phyloP scores from a whole-genome alignment of 2,113 vertebrate species.

The Electrona antarctica region DNA sequence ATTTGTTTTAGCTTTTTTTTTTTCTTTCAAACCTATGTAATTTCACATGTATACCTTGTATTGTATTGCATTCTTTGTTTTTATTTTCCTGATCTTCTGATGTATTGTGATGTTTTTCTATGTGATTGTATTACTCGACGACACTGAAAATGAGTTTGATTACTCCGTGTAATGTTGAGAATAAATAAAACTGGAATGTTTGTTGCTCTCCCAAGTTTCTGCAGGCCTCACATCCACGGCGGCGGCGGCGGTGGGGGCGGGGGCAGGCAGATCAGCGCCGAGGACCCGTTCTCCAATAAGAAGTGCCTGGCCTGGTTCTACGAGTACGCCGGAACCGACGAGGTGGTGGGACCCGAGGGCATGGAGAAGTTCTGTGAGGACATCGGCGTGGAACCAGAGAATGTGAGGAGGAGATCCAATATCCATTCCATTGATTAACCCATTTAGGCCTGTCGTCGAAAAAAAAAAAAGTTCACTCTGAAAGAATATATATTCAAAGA shows the following conservation, averaged over 20 bases:
- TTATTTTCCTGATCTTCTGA: no score
- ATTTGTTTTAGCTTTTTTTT: no score
- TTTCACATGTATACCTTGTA: no score
- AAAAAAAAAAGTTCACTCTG: no score
- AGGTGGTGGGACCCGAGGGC: slow-evolving; percentile 93
- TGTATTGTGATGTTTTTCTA: no score
- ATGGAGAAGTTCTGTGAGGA: slow-evolving; percentile 99
- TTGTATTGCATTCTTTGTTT: no score
- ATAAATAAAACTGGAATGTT: background rate
- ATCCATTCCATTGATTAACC: no score
- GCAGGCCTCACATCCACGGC: slow-evolving; percentile 85
- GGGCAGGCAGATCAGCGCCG: slow-evolving; percentile 81
- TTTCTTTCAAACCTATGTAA: no score
- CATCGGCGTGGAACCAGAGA: slow-evolving; percentile 96
- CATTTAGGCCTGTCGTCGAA: no score
- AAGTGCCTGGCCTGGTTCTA: slow-evolving; percentile 98
- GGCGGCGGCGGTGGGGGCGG: slow-evolving; percentile 35
- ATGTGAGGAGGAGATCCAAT: slow-evolving; percentile 78
- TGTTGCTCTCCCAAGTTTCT: slow-evolving; percentile 76
- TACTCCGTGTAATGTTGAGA: background rate
- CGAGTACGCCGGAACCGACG: slow-evolving; percentile 92
- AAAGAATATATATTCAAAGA: no score
- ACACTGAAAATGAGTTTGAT: no score
- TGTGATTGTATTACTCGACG: no score
- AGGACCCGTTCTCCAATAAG: slow-evolving; percentile 93